Conservation (phyloP, 2,113 vertebrate species). For the Hymenochirus boettgeri region DNA sequence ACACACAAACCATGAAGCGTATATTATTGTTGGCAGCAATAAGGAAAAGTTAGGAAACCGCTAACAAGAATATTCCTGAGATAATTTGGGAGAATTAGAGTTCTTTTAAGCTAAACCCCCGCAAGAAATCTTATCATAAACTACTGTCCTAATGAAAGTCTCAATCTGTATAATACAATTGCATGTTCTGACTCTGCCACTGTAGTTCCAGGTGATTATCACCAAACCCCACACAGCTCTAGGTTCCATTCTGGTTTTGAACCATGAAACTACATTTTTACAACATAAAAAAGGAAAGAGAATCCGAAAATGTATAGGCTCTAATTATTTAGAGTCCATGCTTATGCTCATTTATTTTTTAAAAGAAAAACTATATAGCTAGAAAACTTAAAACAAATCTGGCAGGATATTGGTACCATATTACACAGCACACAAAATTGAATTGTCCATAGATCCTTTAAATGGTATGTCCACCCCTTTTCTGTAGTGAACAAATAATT, state of each 20-base stretch:
- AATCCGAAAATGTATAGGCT: background rate
- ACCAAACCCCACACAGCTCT: background rate
- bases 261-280: background rate
- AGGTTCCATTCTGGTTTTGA: slow-evolving; percentile 11
- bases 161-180: background rate
- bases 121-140: slow-evolving; percentile 4
- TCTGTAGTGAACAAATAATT: too few relatives aligned
- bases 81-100: slow-evolving; percentile 24
- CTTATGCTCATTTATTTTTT: too few relatives aligned
- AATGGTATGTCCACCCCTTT: too few relatives aligned
- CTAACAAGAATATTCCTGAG: slow-evolving; percentile 29
- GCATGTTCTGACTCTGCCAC: background rate
- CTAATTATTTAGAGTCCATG: slow-evolving; percentile 3
- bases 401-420: too few relatives aligned
- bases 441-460: too few relatives aligned
- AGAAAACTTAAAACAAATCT: too few relatives aligned
- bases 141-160: slow-evolving; percentile 13
- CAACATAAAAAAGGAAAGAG: slow-evolving; percentile 2
- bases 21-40: slow-evolving; percentile 32
- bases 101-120: slow-evolving; percentile 31
- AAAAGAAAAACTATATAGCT: too few relatives aligned
- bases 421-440: too few relatives aligned
- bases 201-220: slow-evolving; percentile 9
- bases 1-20: slow-evolving; percentile 34
- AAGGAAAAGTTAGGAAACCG: slow-evolving; percentile 21